Evolutionary conservation across 1,140 invertebrate species (phyloP), one percentile per base, ranked within the genome.

Genomic region (Formica selysi): DNA sequence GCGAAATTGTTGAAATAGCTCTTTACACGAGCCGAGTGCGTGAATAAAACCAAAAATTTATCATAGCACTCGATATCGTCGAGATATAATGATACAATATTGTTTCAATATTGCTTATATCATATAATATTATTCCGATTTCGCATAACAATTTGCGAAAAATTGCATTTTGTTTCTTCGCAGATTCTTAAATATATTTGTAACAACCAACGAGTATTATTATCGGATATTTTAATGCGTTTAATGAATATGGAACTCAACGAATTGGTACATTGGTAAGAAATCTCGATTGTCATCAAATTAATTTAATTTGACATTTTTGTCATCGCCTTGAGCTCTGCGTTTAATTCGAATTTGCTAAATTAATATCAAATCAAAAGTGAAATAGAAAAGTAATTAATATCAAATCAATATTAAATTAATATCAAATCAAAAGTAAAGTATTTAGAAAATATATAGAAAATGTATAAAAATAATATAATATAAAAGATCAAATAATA

Each of bases 261-360:
- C 74, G 90, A 92, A 78, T 90, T 94, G 8, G 83, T 95, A 74
- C 93, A 93, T 85, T 95, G 94, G 94, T 95, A 74, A 94, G 92
- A 86, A 65, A 83, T 67, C 6, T 68, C 74, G 22, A n/a, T 44
- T 4, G 38, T 16, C 8, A 6, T 73, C 13, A 8, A 32, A 48
- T 59, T 59, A 36, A 22, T 36, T 67, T 67, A 44, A 59, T 59
- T 36, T 41, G 11, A 70, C 10, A 10, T 70, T 67, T 54, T 44
- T 41, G 2, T 32, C 13, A 8, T 10, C 3, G 29, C 8, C 10
- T 4, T 3, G 0, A 80, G 16, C 1, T 67, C 16, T 11, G 19
- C 16, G 26, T 68, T 76, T 79, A 76, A 51, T 48, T 84, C 81
- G 76, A 3, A 65, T 22, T 22, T 8, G 22, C 68, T 22, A 86